Evolutionary conservation across 2,797 vertebrate species (phyloP).

Genomic region (Scleropages formosus): DNA sequence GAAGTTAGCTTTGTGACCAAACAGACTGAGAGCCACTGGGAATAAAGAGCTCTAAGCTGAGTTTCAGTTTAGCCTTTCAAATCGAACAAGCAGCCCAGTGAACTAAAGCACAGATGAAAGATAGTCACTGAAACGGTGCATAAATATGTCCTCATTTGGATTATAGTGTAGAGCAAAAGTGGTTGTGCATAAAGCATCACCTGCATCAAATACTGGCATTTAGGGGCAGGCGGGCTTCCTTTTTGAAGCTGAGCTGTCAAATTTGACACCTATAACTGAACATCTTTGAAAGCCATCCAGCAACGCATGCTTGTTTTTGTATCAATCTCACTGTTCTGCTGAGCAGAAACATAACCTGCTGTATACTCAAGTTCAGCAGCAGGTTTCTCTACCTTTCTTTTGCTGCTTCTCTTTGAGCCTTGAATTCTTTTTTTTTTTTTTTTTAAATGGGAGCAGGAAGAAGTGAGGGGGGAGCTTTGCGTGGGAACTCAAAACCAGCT

Average conservation of each 20-base stretch:
- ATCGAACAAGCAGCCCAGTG: slow-evolving; percentile 1
- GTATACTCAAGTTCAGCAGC: slow-evolving; percentile 12
- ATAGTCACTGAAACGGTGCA: no score
- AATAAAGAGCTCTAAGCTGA: slow-evolving; percentile 8
- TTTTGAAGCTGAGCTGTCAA: slow-evolving; percentile 9
- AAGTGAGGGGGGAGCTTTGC: background rate
- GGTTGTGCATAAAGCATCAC: background rate
- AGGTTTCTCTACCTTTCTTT: background rate
- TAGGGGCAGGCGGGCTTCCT: background rate
- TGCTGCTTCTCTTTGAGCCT: background rate
- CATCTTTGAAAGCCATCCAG: background rate
- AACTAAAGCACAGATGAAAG: background rate
- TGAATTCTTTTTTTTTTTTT: slow-evolving; percentile 9
- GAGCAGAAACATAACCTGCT: slow-evolving; percentile 1
- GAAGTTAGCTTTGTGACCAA: slow-evolving; percentile 1
- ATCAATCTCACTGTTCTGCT: slow-evolving; percentile 21
- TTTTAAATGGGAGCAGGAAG: background rate
- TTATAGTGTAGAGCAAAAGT: background rate
- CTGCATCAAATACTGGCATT: background rate
- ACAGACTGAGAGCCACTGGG: background rate
- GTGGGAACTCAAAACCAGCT: background rate
- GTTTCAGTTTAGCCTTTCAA: background rate
- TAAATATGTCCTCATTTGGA: slow-evolving; percentile 10
- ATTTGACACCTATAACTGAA: background rate
- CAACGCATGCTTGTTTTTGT: slow-evolving; percentile 12